These are phyloP conservation scores for Menidia menidia DNA, from an alignment of 2,797 vertebrate genomes.

Conservation along the genomic window DNA sequence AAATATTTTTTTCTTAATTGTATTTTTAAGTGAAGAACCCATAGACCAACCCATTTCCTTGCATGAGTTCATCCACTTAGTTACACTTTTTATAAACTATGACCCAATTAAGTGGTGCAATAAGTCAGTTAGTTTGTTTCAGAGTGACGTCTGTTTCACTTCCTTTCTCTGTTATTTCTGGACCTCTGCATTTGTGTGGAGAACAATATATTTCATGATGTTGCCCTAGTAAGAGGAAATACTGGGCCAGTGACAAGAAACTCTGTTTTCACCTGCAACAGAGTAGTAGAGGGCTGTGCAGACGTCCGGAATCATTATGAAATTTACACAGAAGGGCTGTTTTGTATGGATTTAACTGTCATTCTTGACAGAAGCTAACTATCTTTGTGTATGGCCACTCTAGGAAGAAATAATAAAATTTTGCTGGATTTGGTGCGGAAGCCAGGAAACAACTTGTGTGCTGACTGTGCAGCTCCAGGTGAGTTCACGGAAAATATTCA, in stretches of 20 bases:
- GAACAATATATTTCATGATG: constrained; percentile 75
- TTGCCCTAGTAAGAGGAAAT: constrained; percentile 73
- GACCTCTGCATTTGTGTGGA: constrained; percentile 64
- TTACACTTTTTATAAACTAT: background rate
- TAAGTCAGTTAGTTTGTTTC: constrained; percentile 19
- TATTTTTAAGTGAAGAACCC: too few species aligned
- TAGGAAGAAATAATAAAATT: constrained; percentile 86
- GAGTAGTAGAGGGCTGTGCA: constrained; percentile 9
- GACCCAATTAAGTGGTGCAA: background rate
- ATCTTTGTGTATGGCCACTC: constrained; percentile 74
- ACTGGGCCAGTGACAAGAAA: constrained; percentile 34
- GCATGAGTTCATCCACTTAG: background rate
- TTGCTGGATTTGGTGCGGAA: constrained; percentile 82
- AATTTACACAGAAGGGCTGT: constrained; percentile 29
- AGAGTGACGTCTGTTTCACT: constrained; percentile 67
- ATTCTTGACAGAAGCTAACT: constrained; percentile 24
- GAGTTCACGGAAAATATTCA: constrained; percentile 50
- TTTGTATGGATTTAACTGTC: constrained; percentile 32
- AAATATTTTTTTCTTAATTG: too few species aligned
- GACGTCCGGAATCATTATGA: constrained; percentile 46
- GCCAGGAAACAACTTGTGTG: constrained; percentile 85
- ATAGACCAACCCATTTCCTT: too few species aligned
- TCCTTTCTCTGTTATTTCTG: constrained; percentile 80
- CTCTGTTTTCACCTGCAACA: constrained; percentile 29
- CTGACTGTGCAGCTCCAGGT: constrained; percentile 90